These are phyloP conservation scores for Holotrichia oblita DNA, from an alignment of 1,140 invertebrate genomes.

Conservation along the genomic window DNA sequence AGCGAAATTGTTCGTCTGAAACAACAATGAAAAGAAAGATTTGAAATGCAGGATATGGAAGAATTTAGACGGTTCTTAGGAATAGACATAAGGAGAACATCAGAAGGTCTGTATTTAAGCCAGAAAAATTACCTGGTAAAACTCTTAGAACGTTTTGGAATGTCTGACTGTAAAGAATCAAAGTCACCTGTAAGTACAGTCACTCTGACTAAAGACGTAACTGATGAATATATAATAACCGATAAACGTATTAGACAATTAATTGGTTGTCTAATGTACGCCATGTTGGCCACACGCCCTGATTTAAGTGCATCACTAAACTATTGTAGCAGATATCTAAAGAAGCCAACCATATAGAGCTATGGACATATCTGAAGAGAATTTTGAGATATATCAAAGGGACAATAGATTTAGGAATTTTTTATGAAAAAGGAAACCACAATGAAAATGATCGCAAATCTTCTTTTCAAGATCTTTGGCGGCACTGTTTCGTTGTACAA, in stretches of 20 bases:
- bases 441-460: too few species aligned
- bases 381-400: constrained; percentile 43
- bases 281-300: too few species aligned
- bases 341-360: background rate
- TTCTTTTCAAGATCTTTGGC: too few species aligned
- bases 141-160: too few species aligned
- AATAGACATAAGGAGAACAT: constrained; percentile 39
- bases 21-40: constrained; percentile 39
- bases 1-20: constrained; percentile 32
- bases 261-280: too few species aligned
- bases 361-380: constrained; percentile 40
- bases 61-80: constrained; percentile 22
- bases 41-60: constrained; percentile 36
- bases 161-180: constrained; percentile 40
- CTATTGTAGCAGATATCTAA: constrained; percentile 16
- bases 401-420: too few species aligned
- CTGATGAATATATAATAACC: background rate
- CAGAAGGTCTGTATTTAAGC: too few species aligned
- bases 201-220: background rate
- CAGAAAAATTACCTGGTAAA: too few species aligned
- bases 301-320: constrained; percentile 40
- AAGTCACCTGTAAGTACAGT: constrained; percentile 33
- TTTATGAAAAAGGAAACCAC: too few species aligned
- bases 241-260: too few species aligned
- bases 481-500: too few species aligned